These are phyloP conservation scores for Limnephilus auricula DNA, from an alignment of 2,888 invertebrate species.

Conservation along the genomic window DNA sequence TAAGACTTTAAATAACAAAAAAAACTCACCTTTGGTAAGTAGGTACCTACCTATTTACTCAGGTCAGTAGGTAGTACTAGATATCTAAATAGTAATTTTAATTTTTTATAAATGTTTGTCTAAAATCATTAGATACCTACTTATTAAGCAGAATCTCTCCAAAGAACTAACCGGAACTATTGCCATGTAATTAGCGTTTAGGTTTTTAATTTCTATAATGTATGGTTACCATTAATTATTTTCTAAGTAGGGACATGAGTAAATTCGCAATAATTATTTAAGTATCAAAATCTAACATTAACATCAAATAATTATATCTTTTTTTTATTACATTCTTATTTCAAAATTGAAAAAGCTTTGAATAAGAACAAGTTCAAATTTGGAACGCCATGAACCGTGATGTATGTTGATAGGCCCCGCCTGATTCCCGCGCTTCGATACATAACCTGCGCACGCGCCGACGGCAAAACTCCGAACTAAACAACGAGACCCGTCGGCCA, in stretches of 20 bases:
- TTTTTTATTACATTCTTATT: background rate
- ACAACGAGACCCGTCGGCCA: conserved; percentile 49
- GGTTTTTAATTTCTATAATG: background rate
- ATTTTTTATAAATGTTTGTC: background rate
- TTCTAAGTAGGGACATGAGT: background rate
- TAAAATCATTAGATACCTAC: background rate
- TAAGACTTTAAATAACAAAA: no score
- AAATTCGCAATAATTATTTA: background rate
- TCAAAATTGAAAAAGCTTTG: background rate
- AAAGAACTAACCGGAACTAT: background rate
- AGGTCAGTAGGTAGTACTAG: no score
- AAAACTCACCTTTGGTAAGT: no score
- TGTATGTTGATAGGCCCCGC: conserved; percentile 3
- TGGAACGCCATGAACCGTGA: background rate
- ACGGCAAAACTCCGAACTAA: conserved; percentile 49
- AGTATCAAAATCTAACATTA: background rate
- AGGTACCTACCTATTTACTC: background rate
- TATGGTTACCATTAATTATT: background rate
- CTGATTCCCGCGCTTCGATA: conserved; percentile 25
- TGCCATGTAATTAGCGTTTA: background rate
- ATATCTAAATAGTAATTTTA: background rate
- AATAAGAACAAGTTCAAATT: background rate
- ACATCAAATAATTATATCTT: background rate
- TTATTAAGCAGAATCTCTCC: background rate
- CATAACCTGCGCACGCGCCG: conserved; percentile 61